Conservation (phyloP, 2,113 vertebrate species). For the Pygoscelis antarcticus region DNA sequence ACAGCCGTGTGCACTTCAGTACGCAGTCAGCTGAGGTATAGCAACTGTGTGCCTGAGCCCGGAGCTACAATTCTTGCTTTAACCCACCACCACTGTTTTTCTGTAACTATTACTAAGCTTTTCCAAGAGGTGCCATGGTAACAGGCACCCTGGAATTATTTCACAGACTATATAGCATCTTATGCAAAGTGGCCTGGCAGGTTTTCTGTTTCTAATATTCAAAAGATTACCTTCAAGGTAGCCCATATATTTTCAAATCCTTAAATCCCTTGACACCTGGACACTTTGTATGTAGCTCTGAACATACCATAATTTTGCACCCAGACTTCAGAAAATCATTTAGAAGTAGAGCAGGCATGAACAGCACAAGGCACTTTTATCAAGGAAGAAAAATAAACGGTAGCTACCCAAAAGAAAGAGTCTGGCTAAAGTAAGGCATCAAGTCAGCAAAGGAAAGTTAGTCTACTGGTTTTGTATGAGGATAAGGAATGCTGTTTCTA, state of each 20-base stretch:
- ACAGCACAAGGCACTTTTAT: not conserved
- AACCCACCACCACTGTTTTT: not conserved
- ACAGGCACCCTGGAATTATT: slow-evolving; percentile 29
- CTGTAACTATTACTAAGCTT: not conserved
- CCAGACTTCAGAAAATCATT: not conserved
- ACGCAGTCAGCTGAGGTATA: not conserved
- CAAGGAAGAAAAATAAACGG: not conserved
- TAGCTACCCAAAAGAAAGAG: not conserved
- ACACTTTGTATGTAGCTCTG: not conserved
- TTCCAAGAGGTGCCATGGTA: slow-evolving; percentile 42
- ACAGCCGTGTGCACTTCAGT: not conserved
- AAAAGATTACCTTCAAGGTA: not conserved
- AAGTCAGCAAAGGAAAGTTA: not conserved
- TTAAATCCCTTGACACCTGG: not conserved
- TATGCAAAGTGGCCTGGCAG: slow-evolving; percentile 5
- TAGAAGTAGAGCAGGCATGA: not conserved
- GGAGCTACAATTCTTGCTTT: not conserved
- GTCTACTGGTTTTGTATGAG: not conserved
- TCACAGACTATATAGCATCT: not conserved
- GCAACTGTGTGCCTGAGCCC: not conserved
- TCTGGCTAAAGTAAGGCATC: not conserved
- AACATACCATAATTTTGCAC: not conserved
- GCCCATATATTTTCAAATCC: slow-evolving; percentile 10
- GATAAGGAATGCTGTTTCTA: not conserved
- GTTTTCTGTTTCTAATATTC: slow-evolving; percentile 13